Percentiles rank a stretch among this genome's conserved stretches.
Evolutionary conservation across 2,888 invertebrate species (phyloP).

Genomic region (Lordiphosa fenestrarum): DNA sequence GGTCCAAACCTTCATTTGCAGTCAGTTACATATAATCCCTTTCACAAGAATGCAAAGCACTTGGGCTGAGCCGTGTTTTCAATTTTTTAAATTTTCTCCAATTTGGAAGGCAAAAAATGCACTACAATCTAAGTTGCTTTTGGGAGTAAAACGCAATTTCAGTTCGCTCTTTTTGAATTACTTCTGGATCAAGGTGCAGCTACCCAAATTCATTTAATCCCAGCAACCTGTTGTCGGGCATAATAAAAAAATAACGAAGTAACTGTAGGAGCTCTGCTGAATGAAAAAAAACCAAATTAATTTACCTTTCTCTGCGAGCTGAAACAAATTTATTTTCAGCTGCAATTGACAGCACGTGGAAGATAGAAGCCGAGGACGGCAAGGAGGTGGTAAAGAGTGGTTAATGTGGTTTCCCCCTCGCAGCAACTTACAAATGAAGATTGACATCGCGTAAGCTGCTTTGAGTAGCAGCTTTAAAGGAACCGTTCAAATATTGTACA

Average conservation of each 20-base stretch:
- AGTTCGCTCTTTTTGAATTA: too few relatives aligned
- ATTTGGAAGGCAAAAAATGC: too few relatives aligned
- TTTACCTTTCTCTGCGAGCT: conserved; percentile 52
- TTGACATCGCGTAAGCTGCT: conserved; percentile 19
- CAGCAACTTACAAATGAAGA: conserved; percentile 38
- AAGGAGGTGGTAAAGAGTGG: conserved; percentile 27
- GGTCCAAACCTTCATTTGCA: too few relatives aligned
- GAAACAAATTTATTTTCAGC: conserved; percentile 35
- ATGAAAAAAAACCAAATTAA: conserved; percentile 56
- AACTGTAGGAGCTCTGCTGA: conserved; percentile 31
- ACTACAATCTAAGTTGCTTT: too few relatives aligned
- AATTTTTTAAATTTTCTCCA: too few relatives aligned
- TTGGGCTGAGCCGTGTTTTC: too few relatives aligned
- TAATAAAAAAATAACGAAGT: conserved; percentile 14
- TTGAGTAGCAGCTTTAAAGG: conserved; percentile 5
- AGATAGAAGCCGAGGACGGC: conserved; percentile 4
- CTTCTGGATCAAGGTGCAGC: not conserved
- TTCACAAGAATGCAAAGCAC: too few relatives aligned
- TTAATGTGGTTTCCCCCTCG: conserved; percentile 33
- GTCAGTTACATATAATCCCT: too few relatives aligned
- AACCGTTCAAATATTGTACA: not conserved
- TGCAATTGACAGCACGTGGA: conserved; percentile 48
- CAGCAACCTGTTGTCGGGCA: conserved; percentile 58
- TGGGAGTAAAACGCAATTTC: too few relatives aligned
- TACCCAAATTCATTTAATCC: conserved; percentile 67